These are phyloP conservation scores for Clamator glandarius DNA, from an alignment of 2,797 vertebrate genomes.

Conservation along the genomic window DNA sequence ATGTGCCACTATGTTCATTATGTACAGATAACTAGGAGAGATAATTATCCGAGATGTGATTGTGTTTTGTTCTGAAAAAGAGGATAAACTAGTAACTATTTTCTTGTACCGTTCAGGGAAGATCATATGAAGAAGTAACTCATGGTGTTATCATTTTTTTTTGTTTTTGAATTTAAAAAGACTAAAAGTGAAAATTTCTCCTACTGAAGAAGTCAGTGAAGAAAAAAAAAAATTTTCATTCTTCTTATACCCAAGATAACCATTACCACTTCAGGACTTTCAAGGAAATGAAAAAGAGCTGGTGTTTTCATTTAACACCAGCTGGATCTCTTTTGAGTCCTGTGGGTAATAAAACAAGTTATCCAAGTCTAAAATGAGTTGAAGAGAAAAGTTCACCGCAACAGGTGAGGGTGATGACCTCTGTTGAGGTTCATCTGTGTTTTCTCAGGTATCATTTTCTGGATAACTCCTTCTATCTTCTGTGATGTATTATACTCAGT, in stretches of 20 bases:
- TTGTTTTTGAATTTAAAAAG: background rate
- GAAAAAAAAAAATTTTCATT: background rate
- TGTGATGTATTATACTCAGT: background rate
- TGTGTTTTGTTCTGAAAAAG: background rate
- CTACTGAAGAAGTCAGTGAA: background rate
- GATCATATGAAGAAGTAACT: background rate
- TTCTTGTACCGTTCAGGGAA: background rate
- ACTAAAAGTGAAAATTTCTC: background rate
- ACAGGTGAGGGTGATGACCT: slow-evolving; percentile 36
- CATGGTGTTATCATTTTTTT: background rate
- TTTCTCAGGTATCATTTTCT: background rate
- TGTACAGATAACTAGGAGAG: background rate
- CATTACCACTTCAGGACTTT: background rate
- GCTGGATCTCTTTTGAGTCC: background rate
- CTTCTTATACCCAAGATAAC: background rate
- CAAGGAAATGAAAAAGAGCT: background rate
- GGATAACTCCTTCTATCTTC: background rate
- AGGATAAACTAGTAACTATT: background rate
- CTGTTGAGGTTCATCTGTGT: background rate
- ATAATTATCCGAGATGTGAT: background rate
- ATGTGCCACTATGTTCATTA: background rate
- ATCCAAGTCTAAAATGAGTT: slow-evolving; percentile 1
- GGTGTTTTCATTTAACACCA: background rate
- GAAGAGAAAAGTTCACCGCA: slow-evolving; percentile 26
- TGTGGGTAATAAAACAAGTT: background rate